Evolutionary conservation across 2,797 vertebrate species (phyloP), one percentile per base, ranked within the genome.

Genomic region (Crocodylus rhombifer): DNA sequence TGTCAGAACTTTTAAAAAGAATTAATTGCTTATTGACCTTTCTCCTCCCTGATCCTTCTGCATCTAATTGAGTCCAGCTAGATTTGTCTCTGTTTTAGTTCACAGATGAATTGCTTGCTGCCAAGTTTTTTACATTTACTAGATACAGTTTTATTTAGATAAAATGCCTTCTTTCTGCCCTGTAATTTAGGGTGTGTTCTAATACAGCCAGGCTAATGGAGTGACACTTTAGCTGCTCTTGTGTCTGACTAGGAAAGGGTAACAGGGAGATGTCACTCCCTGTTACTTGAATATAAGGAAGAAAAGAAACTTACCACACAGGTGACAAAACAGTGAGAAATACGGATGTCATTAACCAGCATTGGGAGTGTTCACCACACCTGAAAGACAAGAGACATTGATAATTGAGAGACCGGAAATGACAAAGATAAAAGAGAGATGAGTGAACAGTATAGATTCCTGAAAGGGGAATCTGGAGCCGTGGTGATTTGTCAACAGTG

Each of bases 61-160:
- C 64, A 94, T 61, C 18, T 60, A 28, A 14, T 91, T 62, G 79
- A 95, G 92, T 91, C 4, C 87, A 89, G 83, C 26, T 90, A 94
- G 67, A 80, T 1, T 73, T 73, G 2, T 57, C 56, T 83, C 77
- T 81, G 69, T 61, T 86, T 65, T 56, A 77, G 51, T 60, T 84
- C 3, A 16, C 28, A 75, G 83, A 9, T 74, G 23, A 94, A 84
- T 83, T 88, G 75, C 89, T 75, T 89, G 73, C 28, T 86, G 75
- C 74, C 88, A 80, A 60, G 71, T 81, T 5, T 88, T 88, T 88
- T 91, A 65, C 65, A 61, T 92, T 91, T 71, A 55, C 81, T 81
- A 94, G 90, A 85, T 51, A 80, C 18, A 78, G 63, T 80, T 90
- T 82, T 90, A 85, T 90, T 90, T 75, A 76, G 60, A 84, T 55